Conservation (phyloP, 2,113 vertebrate genomes). For the Eclectus roratus region DNA sequence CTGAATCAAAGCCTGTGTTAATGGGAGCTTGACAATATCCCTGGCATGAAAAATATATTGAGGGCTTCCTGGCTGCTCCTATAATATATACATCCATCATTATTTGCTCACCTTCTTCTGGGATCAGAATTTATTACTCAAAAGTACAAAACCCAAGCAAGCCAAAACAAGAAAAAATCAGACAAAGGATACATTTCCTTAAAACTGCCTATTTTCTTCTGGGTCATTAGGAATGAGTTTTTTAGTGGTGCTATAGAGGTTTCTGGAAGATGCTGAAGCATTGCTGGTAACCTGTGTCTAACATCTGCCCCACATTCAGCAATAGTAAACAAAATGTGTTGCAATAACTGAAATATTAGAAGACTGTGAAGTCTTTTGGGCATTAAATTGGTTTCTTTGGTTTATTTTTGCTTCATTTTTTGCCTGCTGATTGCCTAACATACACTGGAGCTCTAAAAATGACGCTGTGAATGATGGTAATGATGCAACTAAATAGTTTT, state of each 20-base stretch:
- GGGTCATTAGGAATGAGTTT: neutral
- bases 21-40: neutral
- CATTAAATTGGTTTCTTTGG: neutral
- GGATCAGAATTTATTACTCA: neutral
- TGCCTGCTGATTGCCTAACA: neutral
- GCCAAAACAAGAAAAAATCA: neutral
- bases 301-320: neutral
- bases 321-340: neutral
- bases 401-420: neutral
- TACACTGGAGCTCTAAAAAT: neutral
- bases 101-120: conserved; percentile 9
- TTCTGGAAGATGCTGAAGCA: neutral
- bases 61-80: neutral
- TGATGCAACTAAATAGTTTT: neutral
- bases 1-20: conserved; percentile 8
- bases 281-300: neutral
- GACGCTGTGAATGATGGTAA: neutral
- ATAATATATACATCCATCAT: neutral
- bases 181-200: neutral
- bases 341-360: neutral
- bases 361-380: neutral
- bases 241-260: neutral
- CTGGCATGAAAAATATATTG: neutral
- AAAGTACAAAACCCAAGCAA: neutral
- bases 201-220: neutral